Base-by-base conservation (phyloP, 2,888 invertebrate genomes). In the Diabrotica balteata region DNA sequence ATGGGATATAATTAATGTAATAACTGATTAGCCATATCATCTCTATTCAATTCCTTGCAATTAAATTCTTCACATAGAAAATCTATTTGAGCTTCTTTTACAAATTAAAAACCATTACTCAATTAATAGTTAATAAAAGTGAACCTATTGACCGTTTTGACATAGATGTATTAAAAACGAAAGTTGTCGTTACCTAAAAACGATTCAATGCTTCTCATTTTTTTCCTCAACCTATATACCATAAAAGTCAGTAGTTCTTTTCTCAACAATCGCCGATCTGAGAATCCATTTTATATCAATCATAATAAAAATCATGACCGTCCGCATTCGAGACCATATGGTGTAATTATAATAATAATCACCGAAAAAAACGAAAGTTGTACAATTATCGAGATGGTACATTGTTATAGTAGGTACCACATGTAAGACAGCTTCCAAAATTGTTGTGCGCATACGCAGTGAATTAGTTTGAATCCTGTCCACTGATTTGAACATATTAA, bases 221-320 rank as follows among this genome's bases (percentile, higher is more conserved):
- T 57, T 57, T 17, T 7, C 11, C 44, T 57, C 44, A 57, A 57
- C 55, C 55, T 44, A 57, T 57, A 57, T 57, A 57, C 55, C 55
- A 57, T 57, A 57, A 57, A 57, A 57, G 55, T 45, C 44, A 57
- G 45, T 57, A 17, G 55, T 57, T 57, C 8, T 57, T 54, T 43
- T 43, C 44, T 44, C 43, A 43, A 44, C 10, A 57, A 17, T 57
- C 45, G 45, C 44, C 55, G n/a, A 55, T 43, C 43, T 55, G 55
- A 43, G 55, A 44, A 55, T 55, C 55, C 55, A 55, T 42, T 11
- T 57, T 45, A 57, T 32, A 45, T 57, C 55, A 17, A 11, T 57
- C 55, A 57, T 57, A 55, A 54, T 55, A 57, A 54, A 10, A 54
- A 54, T 54, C 54, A 54, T 54, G 54, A 54, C 42, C 42, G 11